phyloP scores from a whole-genome alignment of 2,797 vertebrate genomes.

The Mionectes olivaceus region DNA sequence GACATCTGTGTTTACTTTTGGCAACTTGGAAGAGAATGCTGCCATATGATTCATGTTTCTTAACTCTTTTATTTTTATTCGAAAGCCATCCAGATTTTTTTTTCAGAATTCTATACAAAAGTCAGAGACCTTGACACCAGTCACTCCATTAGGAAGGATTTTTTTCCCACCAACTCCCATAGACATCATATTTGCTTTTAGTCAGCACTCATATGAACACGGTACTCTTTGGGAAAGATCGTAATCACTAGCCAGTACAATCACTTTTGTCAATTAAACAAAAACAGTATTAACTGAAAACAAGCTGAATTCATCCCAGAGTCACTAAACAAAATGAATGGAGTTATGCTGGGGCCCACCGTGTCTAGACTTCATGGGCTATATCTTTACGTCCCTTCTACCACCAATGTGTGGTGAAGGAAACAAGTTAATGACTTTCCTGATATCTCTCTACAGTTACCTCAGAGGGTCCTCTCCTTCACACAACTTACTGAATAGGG shows the following conservation, averaged over 20 bases:
- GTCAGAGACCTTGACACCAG: not conserved
- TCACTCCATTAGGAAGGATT: conserved; percentile 8
- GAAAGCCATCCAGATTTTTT: not conserved
- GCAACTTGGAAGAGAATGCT: not conserved
- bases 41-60: not conserved
- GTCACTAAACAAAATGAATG: conserved; percentile 47
- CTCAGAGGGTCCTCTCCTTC: not conserved
- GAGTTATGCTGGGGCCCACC: conserved; percentile 7
- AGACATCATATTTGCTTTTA: conserved; percentile 45
- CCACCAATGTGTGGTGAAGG: not conserved
- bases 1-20: not conserved
- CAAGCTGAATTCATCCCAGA: conserved; percentile 31
- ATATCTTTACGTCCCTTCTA: not conserved
- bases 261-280: conserved; percentile 60
- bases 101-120: not conserved
- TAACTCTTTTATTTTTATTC: not conserved
- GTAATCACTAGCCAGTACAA: conserved; percentile 58
- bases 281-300: conserved; percentile 65
- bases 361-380: conserved; percentile 27
- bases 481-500: not conserved
- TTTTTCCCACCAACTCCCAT: conserved; percentile 9
- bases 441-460: not conserved
- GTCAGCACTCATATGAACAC: conserved; percentile 46
- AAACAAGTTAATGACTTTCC: conserved; percentile 13
- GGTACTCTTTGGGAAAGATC: conserved; percentile 61